Percentiles rank a stretch among this genome's conserved stretches.
These are phyloP conservation scores for Dasyurus viverrinus DNA, from an alignment of 2,113 vertebrate species.

Conservation along the genomic window DNA sequence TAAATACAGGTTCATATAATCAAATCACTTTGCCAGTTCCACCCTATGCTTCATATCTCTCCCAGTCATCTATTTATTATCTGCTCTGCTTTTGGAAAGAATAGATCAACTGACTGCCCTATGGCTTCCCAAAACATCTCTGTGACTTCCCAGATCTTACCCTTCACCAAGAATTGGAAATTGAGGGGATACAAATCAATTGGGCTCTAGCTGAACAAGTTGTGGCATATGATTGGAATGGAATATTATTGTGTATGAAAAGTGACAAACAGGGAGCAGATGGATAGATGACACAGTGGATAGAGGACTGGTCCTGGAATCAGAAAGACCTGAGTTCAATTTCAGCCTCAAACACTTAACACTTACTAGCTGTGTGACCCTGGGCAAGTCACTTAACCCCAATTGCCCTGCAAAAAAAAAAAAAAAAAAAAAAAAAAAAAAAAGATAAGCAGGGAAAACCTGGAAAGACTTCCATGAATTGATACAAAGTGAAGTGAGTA, in stretches of 20 bases:
- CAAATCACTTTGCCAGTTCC: neutral
- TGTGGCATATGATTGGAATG: neutral
- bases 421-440: too few relatives aligned
- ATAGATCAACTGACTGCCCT: neutral
- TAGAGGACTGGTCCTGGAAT: too few relatives aligned
- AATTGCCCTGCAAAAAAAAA: too few relatives aligned
- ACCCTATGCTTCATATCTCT: neutral
- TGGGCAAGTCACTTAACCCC: too few relatives aligned
- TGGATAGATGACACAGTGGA: too few relatives aligned
- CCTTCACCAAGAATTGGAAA: neutral
- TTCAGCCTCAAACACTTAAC: too few relatives aligned
- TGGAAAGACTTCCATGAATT: neutral
- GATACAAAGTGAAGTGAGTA: neutral
- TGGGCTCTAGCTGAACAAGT: neutral
- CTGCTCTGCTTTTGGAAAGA: neutral
- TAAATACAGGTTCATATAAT: neutral
- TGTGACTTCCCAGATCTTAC: neutral
- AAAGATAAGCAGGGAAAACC: neutral
- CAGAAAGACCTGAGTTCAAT: too few relatives aligned
- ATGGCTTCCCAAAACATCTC: neutral
- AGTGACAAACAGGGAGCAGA: neutral
- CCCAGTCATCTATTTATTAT: neutral
- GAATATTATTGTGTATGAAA: neutral
- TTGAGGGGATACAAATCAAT: neutral
- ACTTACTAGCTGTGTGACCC: too few relatives aligned